Conservation (phyloP, 2,797 vertebrate genomes). For the Psittacula echo region DNA sequence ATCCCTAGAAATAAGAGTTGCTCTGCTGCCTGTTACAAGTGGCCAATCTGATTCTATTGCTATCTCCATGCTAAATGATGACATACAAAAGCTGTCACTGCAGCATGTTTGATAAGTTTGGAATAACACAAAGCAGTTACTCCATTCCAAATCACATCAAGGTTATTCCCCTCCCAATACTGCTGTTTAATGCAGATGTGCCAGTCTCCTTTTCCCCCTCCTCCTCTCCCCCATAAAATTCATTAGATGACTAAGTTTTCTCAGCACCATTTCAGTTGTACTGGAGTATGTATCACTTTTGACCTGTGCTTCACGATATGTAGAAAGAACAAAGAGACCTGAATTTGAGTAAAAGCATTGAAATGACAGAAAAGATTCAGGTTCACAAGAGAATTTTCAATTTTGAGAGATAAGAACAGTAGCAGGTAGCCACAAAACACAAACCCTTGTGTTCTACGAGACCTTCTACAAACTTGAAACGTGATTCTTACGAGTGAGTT, state of each 20-base stretch:
- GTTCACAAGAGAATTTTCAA: not conserved
- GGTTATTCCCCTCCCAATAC: not conserved
- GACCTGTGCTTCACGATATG: not conserved
- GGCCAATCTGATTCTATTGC: not conserved
- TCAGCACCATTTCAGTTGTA: not conserved
- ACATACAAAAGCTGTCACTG: not conserved
- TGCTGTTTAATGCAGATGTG: fast-evolving
- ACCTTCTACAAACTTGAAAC: not conserved
- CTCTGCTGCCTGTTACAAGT: not conserved
- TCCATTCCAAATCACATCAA: not conserved
- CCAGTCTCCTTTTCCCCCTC: not conserved
- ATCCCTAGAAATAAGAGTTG: not conserved
- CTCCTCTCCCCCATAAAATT: not conserved
- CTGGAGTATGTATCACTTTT: fast-evolving
- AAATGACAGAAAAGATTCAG: not conserved
- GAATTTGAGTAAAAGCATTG: not conserved
- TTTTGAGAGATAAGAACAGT: not conserved
- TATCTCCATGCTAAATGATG: not conserved
- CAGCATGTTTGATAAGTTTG: not conserved
- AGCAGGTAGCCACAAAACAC: not conserved
- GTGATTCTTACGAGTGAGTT: not conserved
- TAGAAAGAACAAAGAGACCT: not conserved
- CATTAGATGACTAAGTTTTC: not conserved
- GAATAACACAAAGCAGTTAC: not conserved
- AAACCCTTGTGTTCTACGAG: not conserved